Evolutionary conservation across 2,797 vertebrate species (phyloP).

Genomic region (Myoxocephalus aenaeus): DNA sequence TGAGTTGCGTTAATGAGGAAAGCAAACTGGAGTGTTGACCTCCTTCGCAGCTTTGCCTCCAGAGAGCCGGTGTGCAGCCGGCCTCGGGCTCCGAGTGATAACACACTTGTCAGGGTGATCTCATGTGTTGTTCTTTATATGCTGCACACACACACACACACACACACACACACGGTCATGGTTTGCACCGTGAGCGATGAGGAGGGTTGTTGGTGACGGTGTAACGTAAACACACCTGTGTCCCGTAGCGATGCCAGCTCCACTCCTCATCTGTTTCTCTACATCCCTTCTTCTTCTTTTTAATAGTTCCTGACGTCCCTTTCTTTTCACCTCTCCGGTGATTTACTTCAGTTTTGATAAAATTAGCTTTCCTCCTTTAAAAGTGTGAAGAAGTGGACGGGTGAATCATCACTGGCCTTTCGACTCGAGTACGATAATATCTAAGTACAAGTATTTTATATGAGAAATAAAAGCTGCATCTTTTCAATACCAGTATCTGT

Average conservation of each 20-base stretch:
- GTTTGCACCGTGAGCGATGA: slow-evolving; percentile 14
- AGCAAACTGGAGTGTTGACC: slow-evolving; percentile 43
- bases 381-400: background rate
- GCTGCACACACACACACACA: slow-evolving; percentile 30
- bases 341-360: slow-evolving; percentile 42
- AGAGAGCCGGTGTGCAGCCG: background rate
- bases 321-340: background rate
- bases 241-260: slow-evolving; percentile 50
- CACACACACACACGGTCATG: slow-evolving; percentile 12
- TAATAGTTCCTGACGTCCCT: background rate
- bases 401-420: no score
- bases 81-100: slow-evolving; percentile 44
- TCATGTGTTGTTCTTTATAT: slow-evolving; percentile 65
- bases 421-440: no score
- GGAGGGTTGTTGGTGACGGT: background rate
- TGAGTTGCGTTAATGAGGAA: slow-evolving; percentile 47
- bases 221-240: slow-evolving; percentile 73
- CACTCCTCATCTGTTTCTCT: slow-evolving; percentile 12
- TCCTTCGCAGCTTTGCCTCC: slow-evolving; percentile 27
- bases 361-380: slow-evolving; percentile 10
- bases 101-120: slow-evolving; percentile 64
- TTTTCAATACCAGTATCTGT: no score
- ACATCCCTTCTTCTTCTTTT: background rate
- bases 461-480: no score
- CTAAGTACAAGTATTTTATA: no score